These are phyloP conservation scores for Argynnis bischoffii DNA, from an alignment of 2,888 invertebrate genomes.

Conservation along the genomic window DNA sequence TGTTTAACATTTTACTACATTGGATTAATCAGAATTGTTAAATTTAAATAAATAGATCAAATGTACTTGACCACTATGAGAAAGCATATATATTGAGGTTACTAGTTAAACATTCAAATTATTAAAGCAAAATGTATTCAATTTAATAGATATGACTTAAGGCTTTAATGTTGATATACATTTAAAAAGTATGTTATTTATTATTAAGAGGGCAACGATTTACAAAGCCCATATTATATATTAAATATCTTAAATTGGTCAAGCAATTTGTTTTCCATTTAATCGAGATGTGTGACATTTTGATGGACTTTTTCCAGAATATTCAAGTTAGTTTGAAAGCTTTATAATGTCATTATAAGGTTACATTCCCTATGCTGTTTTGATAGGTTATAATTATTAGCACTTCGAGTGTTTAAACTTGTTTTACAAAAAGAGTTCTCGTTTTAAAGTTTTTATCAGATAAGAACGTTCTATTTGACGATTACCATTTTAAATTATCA, in stretches of 20 bases:
- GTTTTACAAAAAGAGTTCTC: too few species aligned
- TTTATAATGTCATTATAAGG: too few species aligned
- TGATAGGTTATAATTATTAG: too few species aligned
- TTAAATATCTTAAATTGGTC: slow-evolving; percentile 18
- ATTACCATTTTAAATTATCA: background rate
- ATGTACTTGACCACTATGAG: slow-evolving; percentile 10
- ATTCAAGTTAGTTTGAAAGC: too few species aligned
- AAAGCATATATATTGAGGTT: background rate
- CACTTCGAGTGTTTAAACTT: too few species aligned
- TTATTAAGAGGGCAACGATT: background rate
- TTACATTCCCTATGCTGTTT: too few species aligned
- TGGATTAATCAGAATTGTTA: background rate
- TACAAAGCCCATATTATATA: slow-evolving; percentile 1
- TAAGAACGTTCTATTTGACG: slow-evolving; percentile 9
- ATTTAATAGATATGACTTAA: slow-evolving; percentile 1
- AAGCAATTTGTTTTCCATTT: slow-evolving; percentile 5
- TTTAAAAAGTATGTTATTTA: background rate
- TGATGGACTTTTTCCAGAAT: too few species aligned
- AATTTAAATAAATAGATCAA: background rate
- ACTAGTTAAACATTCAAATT: background rate
- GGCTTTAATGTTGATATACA: background rate
- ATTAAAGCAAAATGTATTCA: background rate
- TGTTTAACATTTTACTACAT: too few species aligned
- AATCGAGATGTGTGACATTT: background rate
- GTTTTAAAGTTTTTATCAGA: too few species aligned